Base-by-base conservation (phyloP, 2,113 vertebrate genomes). In the Dryoscopus gambensis region DNA sequence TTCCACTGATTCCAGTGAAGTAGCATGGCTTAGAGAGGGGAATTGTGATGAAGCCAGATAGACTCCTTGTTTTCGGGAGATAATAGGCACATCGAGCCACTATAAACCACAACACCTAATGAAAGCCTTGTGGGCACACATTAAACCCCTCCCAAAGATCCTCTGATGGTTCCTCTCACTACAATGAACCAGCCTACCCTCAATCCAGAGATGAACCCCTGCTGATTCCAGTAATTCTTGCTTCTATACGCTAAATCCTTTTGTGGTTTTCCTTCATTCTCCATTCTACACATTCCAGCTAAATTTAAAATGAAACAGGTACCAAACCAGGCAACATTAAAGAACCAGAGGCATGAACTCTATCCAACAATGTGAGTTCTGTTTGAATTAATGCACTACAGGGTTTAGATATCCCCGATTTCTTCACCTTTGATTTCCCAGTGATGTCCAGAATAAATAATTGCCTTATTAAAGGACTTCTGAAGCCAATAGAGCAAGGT, bases 391-490 rank as follows among this genome's bases (percentile, higher is more conserved):
- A 97, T 96, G 85, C 95, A 76, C 95, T 91, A 87, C 95, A 96
- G 87, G 97, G 96, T 98, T 97, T 97, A 96, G 96, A 95, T 97
- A 96, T 86, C 85, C 77, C 89, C 39, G 56, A 95, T 37, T 86
- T 70, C 64, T 93, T 90, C 97, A 97, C 96, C 97, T 98, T 97
- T 98, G 97, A 97, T 98, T 98, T 98, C 95, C 94, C 96, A 97
- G 84, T 93, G 96, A 98, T 96, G 96, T 94, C 90, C 93, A 96
- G 97, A 97, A 98, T 98, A 98, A 98, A 98, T 97, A 98, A 98
- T 97, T 98, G 91, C 96, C 97, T 98, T 98, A 97, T 97, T 98
- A 97, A 98, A 98, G 94, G 93, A 95, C 85, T 97, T 97, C 87
- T 95, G 95, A 98, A 98, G 93, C 95, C 95, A 96, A 91, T 40